phyloP scores from a whole-genome alignment of 2,113 vertebrate species.

The Catharus bicknelli region DNA sequence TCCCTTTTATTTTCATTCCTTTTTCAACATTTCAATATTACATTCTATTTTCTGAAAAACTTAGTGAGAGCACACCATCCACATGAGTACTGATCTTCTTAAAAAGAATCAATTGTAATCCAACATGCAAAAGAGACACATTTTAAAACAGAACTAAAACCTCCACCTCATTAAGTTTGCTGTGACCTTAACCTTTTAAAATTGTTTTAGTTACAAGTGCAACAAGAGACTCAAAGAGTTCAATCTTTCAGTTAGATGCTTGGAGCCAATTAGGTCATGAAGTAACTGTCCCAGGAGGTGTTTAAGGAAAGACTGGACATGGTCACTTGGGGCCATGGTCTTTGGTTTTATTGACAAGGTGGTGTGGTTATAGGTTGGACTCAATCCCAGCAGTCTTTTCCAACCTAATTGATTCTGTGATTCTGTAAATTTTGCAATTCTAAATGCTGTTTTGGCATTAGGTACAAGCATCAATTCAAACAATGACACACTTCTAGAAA shows the following conservation, averaged over 20 bases:
- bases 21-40: background rate
- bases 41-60: conserved; percentile 23
- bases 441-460: background rate
- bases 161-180: background rate
- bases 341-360: background rate
- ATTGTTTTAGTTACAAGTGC: background rate
- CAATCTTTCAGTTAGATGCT: background rate
- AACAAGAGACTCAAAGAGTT: background rate
- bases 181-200: background rate
- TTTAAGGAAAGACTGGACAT: background rate
- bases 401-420: background rate
- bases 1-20: background rate
- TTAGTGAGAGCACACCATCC: background rate
- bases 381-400: background rate
- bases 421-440: background rate
- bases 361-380: background rate
- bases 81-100: background rate
- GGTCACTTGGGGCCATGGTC: background rate
- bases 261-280: background rate
- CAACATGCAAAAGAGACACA: background rate
- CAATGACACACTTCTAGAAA: background rate
- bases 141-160: background rate
- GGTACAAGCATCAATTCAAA: background rate
- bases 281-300: background rate
- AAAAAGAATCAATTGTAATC: background rate